A percentile compares a stretch with the other conserved stretches of the same genome.
Evolutionary conservation across 2,797 vertebrate species (phyloP).

Genomic region (Rhyacichthys aspro): DNA sequence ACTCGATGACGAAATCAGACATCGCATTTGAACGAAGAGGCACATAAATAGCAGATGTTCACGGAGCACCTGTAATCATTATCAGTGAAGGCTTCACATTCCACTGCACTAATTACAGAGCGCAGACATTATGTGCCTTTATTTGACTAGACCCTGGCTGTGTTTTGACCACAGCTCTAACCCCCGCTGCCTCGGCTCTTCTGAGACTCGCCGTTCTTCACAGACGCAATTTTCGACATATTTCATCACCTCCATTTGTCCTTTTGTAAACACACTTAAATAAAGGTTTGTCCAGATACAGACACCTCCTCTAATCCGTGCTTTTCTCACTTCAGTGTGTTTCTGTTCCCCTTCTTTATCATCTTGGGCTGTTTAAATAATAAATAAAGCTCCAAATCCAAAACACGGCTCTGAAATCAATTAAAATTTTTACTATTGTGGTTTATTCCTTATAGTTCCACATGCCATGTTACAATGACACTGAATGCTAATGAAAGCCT

Average conservation of each 20-base stretch:
- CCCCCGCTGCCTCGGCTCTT: constrained; percentile 45
- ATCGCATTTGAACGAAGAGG: constrained; percentile 27
- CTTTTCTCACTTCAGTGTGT: too few relatives aligned
- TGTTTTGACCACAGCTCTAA: constrained; percentile 47
- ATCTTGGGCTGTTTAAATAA: too few relatives aligned
- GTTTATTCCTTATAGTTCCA: too few relatives aligned
- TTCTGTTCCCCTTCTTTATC: too few relatives aligned
- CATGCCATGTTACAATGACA: too few relatives aligned
- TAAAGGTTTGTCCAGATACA: too few relatives aligned
- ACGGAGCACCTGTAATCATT: constrained; percentile 65
- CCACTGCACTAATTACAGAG: constrained; percentile 70
- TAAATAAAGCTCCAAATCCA: too few relatives aligned
- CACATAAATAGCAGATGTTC: constrained; percentile 56
- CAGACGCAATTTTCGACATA: constrained; percentile 30
- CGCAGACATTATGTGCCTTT: constrained; percentile 54
- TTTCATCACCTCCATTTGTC: constrained; percentile 15
- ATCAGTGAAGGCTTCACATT: constrained; percentile 68
- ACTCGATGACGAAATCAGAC: constrained; percentile 26
- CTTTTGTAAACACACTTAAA: too few relatives aligned
- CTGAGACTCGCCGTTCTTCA: constrained; percentile 29
- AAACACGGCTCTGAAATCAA: too few relatives aligned
- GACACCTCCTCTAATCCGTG: too few relatives aligned
- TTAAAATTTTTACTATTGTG: too few relatives aligned
- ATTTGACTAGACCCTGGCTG: constrained; percentile 67
- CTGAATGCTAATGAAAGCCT: too few relatives aligned